Percentiles rank a stretch among this genome's conserved stretches.
phyloP scores from a whole-genome alignment of 2,888 invertebrate genomes.

The Heteropelma amictum region DNA sequence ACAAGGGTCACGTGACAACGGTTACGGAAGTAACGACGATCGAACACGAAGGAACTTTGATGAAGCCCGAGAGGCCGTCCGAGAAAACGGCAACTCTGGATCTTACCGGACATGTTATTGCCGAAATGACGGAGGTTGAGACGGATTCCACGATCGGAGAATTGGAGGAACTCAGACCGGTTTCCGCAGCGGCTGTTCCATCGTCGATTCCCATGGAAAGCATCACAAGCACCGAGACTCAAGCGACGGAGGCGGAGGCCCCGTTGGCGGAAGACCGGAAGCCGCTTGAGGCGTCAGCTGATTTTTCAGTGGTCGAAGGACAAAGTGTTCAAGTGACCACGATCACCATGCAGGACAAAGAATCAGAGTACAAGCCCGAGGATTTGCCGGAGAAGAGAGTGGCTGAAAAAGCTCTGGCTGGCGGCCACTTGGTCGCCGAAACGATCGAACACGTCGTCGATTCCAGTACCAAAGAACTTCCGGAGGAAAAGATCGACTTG shows the following conservation, averaged over 20 bases:
- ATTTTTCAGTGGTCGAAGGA: slow-evolving; percentile 69
- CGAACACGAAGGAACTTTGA: slow-evolving; percentile 79
- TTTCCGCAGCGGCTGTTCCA: slow-evolving; percentile 78
- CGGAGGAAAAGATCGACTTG: slow-evolving; percentile 67
- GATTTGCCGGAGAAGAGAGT: slow-evolving; percentile 73
- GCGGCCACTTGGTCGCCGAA: slow-evolving; percentile 70
- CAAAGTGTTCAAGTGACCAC: slow-evolving; percentile 71
- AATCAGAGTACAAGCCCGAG: slow-evolving; percentile 76
- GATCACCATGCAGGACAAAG: slow-evolving; percentile 78
- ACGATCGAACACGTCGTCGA: slow-evolving; percentile 74
- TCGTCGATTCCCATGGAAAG: slow-evolving; percentile 80
- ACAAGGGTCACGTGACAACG: slow-evolving; percentile 78
- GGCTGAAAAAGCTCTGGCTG: slow-evolving; percentile 65
- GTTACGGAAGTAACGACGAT: slow-evolving; percentile 80
- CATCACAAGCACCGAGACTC: slow-evolving; percentile 79
- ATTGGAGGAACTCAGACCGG: slow-evolving; percentile 64
- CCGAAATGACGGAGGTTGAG: slow-evolving; percentile 79
- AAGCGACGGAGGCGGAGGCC: slow-evolving; percentile 81
- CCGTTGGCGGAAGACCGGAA: slow-evolving; percentile 75
- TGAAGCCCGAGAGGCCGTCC: slow-evolving; percentile 74
- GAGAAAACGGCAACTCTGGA: slow-evolving; percentile 77
- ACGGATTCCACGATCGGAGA: slow-evolving; percentile 77
- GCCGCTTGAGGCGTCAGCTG: slow-evolving; percentile 66
- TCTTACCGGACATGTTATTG: slow-evolving; percentile 79
- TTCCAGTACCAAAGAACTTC: slow-evolving; percentile 70